phyloP scores from a whole-genome alignment of 2,888 invertebrate genomes.

The Ethmia dodecea region DNA sequence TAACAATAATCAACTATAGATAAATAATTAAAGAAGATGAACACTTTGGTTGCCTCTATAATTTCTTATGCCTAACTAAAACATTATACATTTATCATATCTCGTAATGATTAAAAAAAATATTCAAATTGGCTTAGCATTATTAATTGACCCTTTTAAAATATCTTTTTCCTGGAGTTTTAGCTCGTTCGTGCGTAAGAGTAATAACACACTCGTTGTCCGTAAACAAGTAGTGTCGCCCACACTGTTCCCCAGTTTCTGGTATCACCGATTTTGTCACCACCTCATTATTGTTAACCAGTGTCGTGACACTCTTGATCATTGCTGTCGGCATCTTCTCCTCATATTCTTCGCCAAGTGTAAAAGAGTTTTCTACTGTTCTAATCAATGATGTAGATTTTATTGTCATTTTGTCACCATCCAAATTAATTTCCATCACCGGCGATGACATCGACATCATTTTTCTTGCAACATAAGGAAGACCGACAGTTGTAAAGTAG shows the following conservation, averaged over 20 bases:
- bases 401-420: slow-evolving; percentile 77
- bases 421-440: slow-evolving; percentile 73
- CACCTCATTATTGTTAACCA: slow-evolving; percentile 68
- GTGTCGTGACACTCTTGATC: slow-evolving; percentile 73
- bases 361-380: slow-evolving; percentile 73
- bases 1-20: no score
- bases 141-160: slow-evolving; percentile 52
- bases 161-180: slow-evolving; percentile 65
- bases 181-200: slow-evolving; percentile 66
- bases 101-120: neutral
- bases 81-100: no score
- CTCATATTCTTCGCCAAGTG: slow-evolving; percentile 79
- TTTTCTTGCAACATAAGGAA: slow-evolving; percentile 81
- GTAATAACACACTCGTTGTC: slow-evolving; percentile 63
- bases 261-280: slow-evolving; percentile 59
- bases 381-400: slow-evolving; percentile 75
- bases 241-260: slow-evolving; percentile 49
- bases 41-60: no score
- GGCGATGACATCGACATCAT: slow-evolving; percentile 81
- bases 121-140: no score
- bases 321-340: slow-evolving; percentile 78
- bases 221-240: slow-evolving; percentile 54
- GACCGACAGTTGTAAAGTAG: slow-evolving; percentile 55
- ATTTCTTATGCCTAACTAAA: no score
- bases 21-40: no score